A percentile compares a stretch with the other conserved stretches of the same genome.
Conservation (phyloP, 1,140 invertebrate species). For the Calliopsis andreniformis region DNA sequence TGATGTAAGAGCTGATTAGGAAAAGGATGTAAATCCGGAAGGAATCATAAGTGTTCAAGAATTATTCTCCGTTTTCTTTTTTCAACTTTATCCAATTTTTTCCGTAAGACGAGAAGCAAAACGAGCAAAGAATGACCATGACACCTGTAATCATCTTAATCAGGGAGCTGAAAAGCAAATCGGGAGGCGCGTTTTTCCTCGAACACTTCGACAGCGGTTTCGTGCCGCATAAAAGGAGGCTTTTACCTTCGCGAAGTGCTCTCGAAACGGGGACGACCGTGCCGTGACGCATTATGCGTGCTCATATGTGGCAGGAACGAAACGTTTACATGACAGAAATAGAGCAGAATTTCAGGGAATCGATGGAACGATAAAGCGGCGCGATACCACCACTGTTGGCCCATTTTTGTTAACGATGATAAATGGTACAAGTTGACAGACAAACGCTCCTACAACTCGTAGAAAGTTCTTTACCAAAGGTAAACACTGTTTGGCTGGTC, state of each 20-base stretch:
- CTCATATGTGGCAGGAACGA: constrained; percentile 46
- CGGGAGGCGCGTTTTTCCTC: constrained; percentile 5
- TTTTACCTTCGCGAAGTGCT: constrained; percentile 48
- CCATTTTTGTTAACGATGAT: constrained; percentile 11
- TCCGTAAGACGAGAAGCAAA: too few relatives aligned
- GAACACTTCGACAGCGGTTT: constrained; percentile 48
- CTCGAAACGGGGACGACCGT: constrained; percentile 62
- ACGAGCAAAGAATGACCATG: too few relatives aligned
- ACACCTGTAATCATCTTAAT: too few relatives aligned
- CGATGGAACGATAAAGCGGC: constrained; percentile 29
- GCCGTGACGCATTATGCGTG: constrained; percentile 61
- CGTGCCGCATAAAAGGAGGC: constrained; percentile 42
- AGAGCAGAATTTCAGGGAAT: constrained; percentile 30
- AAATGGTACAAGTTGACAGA: not conserved
- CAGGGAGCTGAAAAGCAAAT: too few relatives aligned
- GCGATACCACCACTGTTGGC: not conserved
- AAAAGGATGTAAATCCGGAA: too few relatives aligned
- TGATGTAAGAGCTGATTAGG: not conserved
- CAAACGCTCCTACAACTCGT: not conserved
- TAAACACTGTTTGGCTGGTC: not conserved
- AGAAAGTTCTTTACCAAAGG: too few relatives aligned
- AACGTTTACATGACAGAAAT: constrained; percentile 13
- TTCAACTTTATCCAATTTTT: too few relatives aligned
- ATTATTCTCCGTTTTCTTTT: too few relatives aligned
- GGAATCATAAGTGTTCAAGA: not conserved